phyloP scores from a whole-genome alignment of 2,888 invertebrate genomes.

The Rapana venosa region DNA sequence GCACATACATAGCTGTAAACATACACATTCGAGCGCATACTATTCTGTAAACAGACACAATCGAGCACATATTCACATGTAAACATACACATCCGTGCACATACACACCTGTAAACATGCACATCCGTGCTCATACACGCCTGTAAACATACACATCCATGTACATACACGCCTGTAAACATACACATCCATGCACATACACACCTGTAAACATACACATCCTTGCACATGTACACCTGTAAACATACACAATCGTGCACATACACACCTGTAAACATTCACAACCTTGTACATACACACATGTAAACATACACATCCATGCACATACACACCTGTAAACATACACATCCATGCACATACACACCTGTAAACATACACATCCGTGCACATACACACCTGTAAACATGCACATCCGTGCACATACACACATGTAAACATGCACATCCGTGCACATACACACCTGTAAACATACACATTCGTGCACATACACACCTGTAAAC shows the following conservation, averaged over 20 bases:
- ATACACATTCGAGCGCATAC: not conserved
- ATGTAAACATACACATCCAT: not conserved
- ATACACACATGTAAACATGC: too few species aligned
- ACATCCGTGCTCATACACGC: not conserved
- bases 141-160: not conserved
- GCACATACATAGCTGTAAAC: not conserved
- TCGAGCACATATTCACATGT: not conserved
- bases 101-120: not conserved
- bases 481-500: too few species aligned
- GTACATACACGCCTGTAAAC: not conserved
- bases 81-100: not conserved
- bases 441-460: too few species aligned
- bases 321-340: conserved; percentile 16
- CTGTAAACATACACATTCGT: too few species aligned
- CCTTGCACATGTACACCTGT: too few species aligned
- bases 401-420: not conserved
- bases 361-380: too few species aligned
- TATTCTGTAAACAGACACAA: not conserved
- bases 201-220: not conserved
- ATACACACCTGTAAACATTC: too few species aligned
- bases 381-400: not conserved
- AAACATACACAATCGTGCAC: too few species aligned
- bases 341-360: too few species aligned
- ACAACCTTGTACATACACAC: too few species aligned
- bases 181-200: not conserved